phyloP scores from a whole-genome alignment of 2,888 invertebrate species.

The Agriotes lineatus region DNA sequence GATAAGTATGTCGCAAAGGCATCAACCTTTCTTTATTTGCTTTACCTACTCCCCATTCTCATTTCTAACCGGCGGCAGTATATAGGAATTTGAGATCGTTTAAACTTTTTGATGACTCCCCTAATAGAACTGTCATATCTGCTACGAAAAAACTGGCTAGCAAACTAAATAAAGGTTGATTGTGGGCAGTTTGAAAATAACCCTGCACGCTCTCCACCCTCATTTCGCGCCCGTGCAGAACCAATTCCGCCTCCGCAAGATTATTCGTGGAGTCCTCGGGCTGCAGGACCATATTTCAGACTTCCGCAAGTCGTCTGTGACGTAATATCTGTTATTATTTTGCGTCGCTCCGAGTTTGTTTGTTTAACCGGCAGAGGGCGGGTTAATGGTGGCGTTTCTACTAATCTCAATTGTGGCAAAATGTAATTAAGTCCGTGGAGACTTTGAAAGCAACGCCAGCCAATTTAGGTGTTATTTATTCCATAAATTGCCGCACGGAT shows the following conservation, averaged over 20 bases:
- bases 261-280: constrained; percentile 4
- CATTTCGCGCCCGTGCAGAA: background rate
- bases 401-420: constrained; percentile 14
- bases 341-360: background rate
- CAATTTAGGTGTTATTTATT: constrained; percentile 23
- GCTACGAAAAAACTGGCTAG: no score
- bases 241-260: constrained; percentile 4
- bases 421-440: constrained; percentile 19
- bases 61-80: no score
- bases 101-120: no score
- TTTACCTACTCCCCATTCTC: no score
- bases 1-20: no score
- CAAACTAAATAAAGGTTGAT: no score
- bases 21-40: no score
- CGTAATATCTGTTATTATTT: background rate
- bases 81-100: no score
- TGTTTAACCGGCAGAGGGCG: background rate
- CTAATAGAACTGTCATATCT: no score
- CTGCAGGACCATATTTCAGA: background rate
- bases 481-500: constrained; percentile 17
- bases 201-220: background rate
- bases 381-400: constrained; percentile 5
- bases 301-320: background rate
- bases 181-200: no score
- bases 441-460: constrained; percentile 12